Percentiles rank a stretch among this genome's conserved stretches.
Conservation (phyloP, 2,888 invertebrate species). For the Platerodrilus igneus region DNA sequence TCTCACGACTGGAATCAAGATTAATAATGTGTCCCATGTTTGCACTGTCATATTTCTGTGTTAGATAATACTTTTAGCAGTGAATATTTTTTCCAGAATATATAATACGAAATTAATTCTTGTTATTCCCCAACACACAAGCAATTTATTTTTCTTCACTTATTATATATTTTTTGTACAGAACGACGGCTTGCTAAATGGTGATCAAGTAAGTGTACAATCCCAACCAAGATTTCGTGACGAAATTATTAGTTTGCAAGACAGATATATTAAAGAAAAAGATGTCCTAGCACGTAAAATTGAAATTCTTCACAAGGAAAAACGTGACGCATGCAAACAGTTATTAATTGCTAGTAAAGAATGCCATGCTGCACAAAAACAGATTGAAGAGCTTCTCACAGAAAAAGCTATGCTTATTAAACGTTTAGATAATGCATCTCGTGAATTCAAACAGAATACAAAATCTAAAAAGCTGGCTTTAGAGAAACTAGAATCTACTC, state of each 20-base stretch:
- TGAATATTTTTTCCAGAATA: too few relatives aligned
- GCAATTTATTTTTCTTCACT: too few relatives aligned
- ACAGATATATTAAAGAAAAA: slow-evolving; percentile 37
- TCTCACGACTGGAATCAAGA: too few relatives aligned
- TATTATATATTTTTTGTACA: slow-evolving; percentile 4
- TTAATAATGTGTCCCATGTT: too few relatives aligned
- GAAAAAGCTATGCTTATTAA: slow-evolving; percentile 37
- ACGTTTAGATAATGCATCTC: slow-evolving; percentile 39
- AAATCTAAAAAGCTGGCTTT: slow-evolving; percentile 39
- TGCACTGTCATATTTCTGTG: too few relatives aligned
- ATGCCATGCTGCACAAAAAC: slow-evolving; percentile 38
- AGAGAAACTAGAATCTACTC: slow-evolving; percentile 38
- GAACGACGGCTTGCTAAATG: slow-evolving; percentile 9
- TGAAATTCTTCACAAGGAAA: slow-evolving; percentile 36
- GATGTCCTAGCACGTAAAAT: slow-evolving; percentile 36
- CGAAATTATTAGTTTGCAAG: slow-evolving; percentile 36
- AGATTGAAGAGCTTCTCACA: slow-evolving; percentile 39
- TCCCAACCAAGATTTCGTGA: slow-evolving; percentile 35
- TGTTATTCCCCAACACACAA: too few relatives aligned
- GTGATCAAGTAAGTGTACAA: slow-evolving; percentile 28
- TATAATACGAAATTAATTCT: too few relatives aligned
- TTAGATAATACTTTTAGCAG: too few relatives aligned
- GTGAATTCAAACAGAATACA: slow-evolving; percentile 40
- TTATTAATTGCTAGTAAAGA: slow-evolving; percentile 36
- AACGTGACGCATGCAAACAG: slow-evolving; percentile 36